phyloP scores from a whole-genome alignment of 2,888 invertebrate species.

The Epirrita christyi region DNA sequence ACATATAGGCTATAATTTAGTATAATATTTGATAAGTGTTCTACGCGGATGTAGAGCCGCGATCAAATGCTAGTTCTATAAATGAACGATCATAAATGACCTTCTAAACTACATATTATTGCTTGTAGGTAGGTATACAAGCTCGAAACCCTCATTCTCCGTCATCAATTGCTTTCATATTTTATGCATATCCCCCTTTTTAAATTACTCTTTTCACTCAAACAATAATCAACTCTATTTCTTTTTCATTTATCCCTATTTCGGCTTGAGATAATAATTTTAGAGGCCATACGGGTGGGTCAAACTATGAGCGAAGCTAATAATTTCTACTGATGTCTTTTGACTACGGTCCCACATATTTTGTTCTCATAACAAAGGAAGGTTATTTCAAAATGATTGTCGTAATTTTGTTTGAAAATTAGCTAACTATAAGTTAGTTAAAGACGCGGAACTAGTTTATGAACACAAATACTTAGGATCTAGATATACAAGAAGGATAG shows the following conservation, averaged over 20 bases:
- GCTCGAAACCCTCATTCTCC: background rate
- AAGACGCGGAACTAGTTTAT: background rate
- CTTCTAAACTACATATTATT: background rate
- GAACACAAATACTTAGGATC: too few relatives aligned
- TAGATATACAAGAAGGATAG: too few relatives aligned
- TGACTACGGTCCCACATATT: background rate
- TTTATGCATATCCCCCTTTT: background rate
- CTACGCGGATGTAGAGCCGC: too few relatives aligned
- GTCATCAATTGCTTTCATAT: conserved; percentile 4
- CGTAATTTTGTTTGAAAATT: background rate
- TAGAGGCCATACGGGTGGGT: conserved; percentile 18
- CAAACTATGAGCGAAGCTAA: conserved; percentile 5
- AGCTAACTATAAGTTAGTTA: background rate
- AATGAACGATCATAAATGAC: background rate
- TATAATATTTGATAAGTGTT: too few relatives aligned
- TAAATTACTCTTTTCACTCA: background rate
- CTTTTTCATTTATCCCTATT: background rate
- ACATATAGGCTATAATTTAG: too few relatives aligned
- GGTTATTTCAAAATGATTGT: background rate
- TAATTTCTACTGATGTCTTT: conserved; percentile 2
- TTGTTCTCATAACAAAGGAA: background rate
- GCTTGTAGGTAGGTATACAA: background rate
- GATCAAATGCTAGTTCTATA: too few relatives aligned
- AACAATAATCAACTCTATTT: background rate
- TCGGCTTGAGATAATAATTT: conserved; percentile 1